Percentiles rank a stretch among this genome's conserved stretches.
Conservation (phyloP, 2,888 invertebrate species). For the Nomada hirtipes region DNA sequence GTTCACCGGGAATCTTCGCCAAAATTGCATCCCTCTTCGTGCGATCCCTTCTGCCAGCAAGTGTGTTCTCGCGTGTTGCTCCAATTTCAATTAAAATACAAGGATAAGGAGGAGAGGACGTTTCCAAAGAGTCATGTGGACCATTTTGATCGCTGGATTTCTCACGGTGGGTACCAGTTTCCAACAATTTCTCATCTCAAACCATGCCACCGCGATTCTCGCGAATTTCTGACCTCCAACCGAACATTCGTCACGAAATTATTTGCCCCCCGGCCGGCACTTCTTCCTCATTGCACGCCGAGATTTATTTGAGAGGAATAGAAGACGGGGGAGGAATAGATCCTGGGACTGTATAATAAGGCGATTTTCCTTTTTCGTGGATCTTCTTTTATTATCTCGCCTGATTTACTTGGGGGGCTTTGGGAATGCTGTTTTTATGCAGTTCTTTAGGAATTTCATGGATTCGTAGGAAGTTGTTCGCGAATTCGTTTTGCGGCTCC, state of each 20-base stretch:
- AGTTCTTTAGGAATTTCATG: background rate
- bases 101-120: constrained; percentile 28
- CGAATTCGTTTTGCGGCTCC: background rate
- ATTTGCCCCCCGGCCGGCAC: background rate
- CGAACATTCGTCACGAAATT: background rate
- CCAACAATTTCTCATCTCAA: background rate
- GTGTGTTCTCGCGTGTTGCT: constrained; percentile 51
- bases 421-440: background rate
- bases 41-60: constrained; percentile 23
- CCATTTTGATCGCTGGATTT: constrained; percentile 78
- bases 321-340: background rate
- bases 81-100: constrained; percentile 3
- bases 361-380: background rate
- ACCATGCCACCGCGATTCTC: no score
- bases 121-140: constrained; percentile 76
- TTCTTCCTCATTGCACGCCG: background rate
- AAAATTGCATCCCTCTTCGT: constrained; percentile 76
- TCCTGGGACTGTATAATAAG: background rate
- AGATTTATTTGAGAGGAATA: background rate
- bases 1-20: constrained; percentile 79
- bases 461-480: background rate
- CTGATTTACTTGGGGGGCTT: background rate
- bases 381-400: background rate
- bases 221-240: background rate
- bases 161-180: constrained; percentile 77